Base-by-base conservation (phyloP, 2,888 invertebrate genomes). In the Dryadula phaetusa region DNA sequence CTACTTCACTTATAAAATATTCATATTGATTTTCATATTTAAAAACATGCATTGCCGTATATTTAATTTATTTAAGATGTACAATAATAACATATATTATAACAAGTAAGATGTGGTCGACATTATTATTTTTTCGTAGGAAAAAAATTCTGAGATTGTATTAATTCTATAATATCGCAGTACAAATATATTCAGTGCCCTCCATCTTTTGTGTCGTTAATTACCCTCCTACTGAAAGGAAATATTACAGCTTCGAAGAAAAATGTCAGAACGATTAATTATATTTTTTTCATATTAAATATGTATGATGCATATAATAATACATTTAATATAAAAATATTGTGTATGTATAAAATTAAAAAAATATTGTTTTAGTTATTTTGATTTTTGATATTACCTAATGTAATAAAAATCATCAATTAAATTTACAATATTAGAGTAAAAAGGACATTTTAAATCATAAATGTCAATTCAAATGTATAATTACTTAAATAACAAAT, bases 241-340 rank as follows among this genome's bases (percentile, higher is more conserved):
- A 49, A 28, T 32, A 28, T 49, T 49, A 28, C 16, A 49, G n/a
- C 49, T 16, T 16, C 49, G 28, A 16, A 28, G 49, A 52, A 28
- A 52, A 16, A 28, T 52, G 28, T 52, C 25, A 4, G 10, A 28
- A 16, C 49, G 2, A 52, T 16, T 28, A 28, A 52, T 10, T 52
- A 25, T 28, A 3, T 52, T 52, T 16, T 18, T 49, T 25, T 44
- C 8, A 0, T 6, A 12, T 12, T 37, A 37, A 37, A 37, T 37
- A 12, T 37, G 8, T n/a, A n/a, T n/a, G n/a, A n/a, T n/a, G n/a
- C n/a, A 37, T 37, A 32, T 32, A 32, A n/a, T 32, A 7, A 32
- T 7, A 1, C 8, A 32, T 32, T 32, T 37, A 37, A 37, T 37
- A 37, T 12, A 37, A 37, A 37, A 37, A 37, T 37, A 37, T 37